phyloP scores from a whole-genome alignment of 2,113 vertebrate genomes.

The Rhipidura dahli region DNA sequence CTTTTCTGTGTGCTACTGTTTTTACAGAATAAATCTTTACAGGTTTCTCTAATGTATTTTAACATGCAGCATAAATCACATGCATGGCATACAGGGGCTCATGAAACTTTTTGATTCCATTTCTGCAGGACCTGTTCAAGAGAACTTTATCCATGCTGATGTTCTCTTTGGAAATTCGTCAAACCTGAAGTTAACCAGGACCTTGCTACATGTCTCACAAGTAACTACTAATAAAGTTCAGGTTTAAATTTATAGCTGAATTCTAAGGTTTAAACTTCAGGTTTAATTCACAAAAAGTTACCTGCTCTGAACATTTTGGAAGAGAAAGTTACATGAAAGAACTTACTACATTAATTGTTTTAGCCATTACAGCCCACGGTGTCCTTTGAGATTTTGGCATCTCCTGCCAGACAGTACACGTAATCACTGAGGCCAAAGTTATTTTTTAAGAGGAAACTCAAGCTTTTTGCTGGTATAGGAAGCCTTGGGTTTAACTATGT shows the following conservation, averaged over 20 bases:
- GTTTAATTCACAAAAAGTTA: neutral
- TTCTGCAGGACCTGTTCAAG: neutral
- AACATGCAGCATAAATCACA: neutral
- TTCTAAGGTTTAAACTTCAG: too few relatives aligned
- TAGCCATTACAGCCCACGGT: neutral
- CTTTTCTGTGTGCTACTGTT: neutral
- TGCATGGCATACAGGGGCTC: neutral
- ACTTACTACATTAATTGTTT: neutral
- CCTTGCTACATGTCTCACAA: neutral
- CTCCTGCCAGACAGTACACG: neutral
- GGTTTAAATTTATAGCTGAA: too few relatives aligned
- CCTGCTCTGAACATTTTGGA: neutral
- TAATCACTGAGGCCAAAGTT: neutral
- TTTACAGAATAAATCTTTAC: neutral
- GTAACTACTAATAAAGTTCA: neutral
- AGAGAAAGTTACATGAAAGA: neutral
- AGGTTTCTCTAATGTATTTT: neutral
- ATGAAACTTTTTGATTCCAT: neutral
- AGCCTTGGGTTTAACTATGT: neutral
- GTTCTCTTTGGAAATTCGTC: neutral
- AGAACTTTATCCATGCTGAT: neutral
- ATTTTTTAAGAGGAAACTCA: neutral
- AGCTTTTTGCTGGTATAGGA: neutral
- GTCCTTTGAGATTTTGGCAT: neutral
- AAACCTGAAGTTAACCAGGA: neutral